phyloP scores from a whole-genome alignment of 2,888 invertebrate genomes.

The Protophormia terraenovae region DNA sequence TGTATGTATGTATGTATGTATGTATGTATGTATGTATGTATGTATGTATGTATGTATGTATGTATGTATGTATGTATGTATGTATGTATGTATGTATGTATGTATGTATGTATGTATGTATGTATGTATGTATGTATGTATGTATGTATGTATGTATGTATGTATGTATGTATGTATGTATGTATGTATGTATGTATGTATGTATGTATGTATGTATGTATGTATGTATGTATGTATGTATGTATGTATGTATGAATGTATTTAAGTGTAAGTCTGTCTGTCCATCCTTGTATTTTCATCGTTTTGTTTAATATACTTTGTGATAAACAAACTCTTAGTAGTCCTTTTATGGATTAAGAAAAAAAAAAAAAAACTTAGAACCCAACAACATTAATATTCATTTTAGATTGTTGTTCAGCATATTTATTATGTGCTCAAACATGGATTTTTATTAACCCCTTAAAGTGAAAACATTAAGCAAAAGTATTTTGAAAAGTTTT shows the following conservation, averaged over 20 bases:
- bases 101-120: too few species aligned
- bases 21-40: too few species aligned
- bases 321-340: constrained; percentile 44
- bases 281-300: neutral
- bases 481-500: too few species aligned
- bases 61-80: too few species aligned
- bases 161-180: too few species aligned
- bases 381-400: constrained; percentile 44
- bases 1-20: too few species aligned
- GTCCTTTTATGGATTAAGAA: constrained; percentile 34
- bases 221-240: neutral
- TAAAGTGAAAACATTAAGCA: neutral
- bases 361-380: neutral
- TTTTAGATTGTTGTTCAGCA: constrained; percentile 31
- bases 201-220: constrained; percentile 28
- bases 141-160: too few species aligned
- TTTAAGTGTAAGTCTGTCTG: constrained; percentile 24
- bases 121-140: too few species aligned
- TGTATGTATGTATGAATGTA: neutral
- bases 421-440: constrained; percentile 18
- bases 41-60: too few species aligned
- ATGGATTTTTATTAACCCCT: constrained; percentile 26
- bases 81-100: too few species aligned
- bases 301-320: constrained; percentile 34
- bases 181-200: constrained; percentile 19